Evolutionary conservation across 2,113 vertebrate species (phyloP).

Genomic region (Ptychochromis oligacanthus): DNA sequence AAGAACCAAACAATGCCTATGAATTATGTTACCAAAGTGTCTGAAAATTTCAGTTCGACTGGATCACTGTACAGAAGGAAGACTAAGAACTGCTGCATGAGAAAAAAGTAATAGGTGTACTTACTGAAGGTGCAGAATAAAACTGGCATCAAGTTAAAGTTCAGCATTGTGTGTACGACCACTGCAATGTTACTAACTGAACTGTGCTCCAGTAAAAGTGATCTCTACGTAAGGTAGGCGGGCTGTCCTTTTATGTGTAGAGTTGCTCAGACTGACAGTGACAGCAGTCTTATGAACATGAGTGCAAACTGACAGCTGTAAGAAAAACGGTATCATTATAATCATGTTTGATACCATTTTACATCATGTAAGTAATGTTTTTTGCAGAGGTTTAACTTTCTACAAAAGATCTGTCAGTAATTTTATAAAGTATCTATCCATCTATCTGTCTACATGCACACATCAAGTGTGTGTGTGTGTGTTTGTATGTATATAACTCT

Average conservation of each 20-base stretch:
- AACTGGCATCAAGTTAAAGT: neutral
- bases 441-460: too few relatives aligned
- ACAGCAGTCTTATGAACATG: neutral
- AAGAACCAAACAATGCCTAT: rapidly evolving
- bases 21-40: too few relatives aligned
- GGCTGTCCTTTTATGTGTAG: neutral
- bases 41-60: neutral
- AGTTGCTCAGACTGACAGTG: too few relatives aligned
- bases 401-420: neutral
- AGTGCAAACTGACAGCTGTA: too few relatives aligned
- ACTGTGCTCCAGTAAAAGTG: neutral
- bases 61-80: neutral
- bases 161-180: neutral
- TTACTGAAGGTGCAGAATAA: constrained; percentile 22
- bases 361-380: neutral
- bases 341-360: neutral
- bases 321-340: neutral
- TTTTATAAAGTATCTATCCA: neutral
- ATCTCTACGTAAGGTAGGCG: neutral
- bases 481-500: too few relatives aligned
- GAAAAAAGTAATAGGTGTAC: too few relatives aligned
- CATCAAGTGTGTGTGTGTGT: too few relatives aligned
- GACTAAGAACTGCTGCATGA: neutral
- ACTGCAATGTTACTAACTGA: neutral
- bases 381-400: neutral